Evolutionary conservation across 2,888 invertebrate species (phyloP), one percentile per base, ranked within the genome.

Genomic region (Penaeus monodon): DNA sequence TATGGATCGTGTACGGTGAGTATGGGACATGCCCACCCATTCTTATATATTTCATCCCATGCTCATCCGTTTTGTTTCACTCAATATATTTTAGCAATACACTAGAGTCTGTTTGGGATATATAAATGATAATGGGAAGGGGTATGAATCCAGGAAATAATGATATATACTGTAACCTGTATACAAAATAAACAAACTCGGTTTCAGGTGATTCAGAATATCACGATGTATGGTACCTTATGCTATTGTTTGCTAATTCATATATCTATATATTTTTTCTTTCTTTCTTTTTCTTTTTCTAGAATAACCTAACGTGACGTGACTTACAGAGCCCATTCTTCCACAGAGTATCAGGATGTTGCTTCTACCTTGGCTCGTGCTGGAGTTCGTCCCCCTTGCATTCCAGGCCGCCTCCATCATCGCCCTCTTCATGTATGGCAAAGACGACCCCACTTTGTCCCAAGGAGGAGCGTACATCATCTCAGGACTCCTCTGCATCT

Each of bases 1-100:
- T 89, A 89, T 68, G 89, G 88, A 63, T 84, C 89, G 22, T 89
- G 89, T 65, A 88, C 89, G 57, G 88, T 89, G 29, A 89, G 89
- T 81, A 33, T 4, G 17, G 27, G 27, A 20, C 4, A 33, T 24
- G 24, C 20, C 49, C 27, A n/a, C n/a, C 24, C 49, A 6, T 78
- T 78, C 22, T 49, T 57, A 44, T 57, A 44, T 20, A 22, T 33
- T 24, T 0, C 7, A 22, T 49, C 12, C 38, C 27, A 77, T 27
- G 27, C 29, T 74, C 33, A 27, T 74, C 20, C 29, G 7, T 33
- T 74, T 29, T 33, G 22, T 27, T 73, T n/a, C n/a, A n/a, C n/a
- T n/a, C n/a, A n/a, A n/a, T n/a, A n/a, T n/a, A n/a, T n/a, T n/a
- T n/a, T n/a, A n/a, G n/a, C n/a, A n/a, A n/a, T n/a, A n/a, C n/a